phyloP scores from a whole-genome alignment of 2,113 vertebrate species.

The Dicentrarchus labrax region DNA sequence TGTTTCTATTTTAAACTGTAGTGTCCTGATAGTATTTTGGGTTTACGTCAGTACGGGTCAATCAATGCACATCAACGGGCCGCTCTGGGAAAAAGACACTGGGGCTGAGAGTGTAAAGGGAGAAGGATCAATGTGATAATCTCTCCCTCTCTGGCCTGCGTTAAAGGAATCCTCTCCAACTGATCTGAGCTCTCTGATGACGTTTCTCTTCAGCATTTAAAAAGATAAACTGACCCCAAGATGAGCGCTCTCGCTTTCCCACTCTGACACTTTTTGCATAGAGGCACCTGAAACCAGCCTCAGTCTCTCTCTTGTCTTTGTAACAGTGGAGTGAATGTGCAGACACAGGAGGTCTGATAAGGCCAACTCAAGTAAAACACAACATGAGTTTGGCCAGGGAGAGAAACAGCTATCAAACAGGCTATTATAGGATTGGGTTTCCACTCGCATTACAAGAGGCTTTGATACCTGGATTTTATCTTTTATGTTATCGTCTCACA shows the following conservation, averaged over 20 bases:
- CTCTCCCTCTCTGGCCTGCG: conserved; percentile 39
- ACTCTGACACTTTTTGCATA: conserved; percentile 46
- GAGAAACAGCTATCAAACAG: conserved; percentile 67
- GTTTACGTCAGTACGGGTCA: conserved; percentile 37
- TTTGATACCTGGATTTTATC: conserved; percentile 76
- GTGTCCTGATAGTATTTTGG: conserved; percentile 26
- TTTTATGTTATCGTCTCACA: conserved; percentile 67
- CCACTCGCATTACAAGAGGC: conserved; percentile 60
- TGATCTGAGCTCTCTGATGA: conserved; percentile 55
- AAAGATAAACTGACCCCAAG: conserved; percentile 56
- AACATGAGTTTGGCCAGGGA: conserved; percentile 51
- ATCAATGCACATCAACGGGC: conserved; percentile 45
- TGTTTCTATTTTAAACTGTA: conserved; percentile 18
- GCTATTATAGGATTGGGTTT: conserved; percentile 71
- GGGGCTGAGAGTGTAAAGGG: conserved; percentile 48
- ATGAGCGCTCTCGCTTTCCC: conserved; percentile 47
- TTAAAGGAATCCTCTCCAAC: conserved; percentile 56
- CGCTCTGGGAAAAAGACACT: conserved; percentile 11
- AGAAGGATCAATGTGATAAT: conserved; percentile 69
- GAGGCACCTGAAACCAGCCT: conserved; percentile 52
- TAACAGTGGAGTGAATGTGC: conserved; percentile 36
- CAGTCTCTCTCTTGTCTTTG: conserved; percentile 29
- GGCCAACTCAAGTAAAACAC: conserved; percentile 67
- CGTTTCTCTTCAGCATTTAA: conserved; percentile 50
- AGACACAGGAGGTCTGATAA: conserved; percentile 67